phyloP scores from a whole-genome alignment of 2,888 invertebrate species.

The Stenoptilia bipunctidactyla region DNA sequence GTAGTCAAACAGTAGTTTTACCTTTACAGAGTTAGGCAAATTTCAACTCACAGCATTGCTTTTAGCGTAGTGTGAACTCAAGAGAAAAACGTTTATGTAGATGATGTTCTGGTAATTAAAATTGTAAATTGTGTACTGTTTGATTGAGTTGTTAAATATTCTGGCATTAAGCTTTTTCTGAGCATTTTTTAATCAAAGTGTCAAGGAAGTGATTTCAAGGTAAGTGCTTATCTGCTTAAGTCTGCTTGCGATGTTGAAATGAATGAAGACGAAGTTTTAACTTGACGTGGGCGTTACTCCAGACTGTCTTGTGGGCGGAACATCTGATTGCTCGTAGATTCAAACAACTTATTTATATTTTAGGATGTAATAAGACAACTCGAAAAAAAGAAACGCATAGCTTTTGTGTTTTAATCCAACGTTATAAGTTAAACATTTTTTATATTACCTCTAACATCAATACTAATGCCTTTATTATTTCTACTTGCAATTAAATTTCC shows the following conservation, averaged over 20 bases:
- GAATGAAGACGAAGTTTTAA: constrained; percentile 23
- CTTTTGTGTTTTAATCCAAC: no score
- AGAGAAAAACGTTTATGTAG: no score
- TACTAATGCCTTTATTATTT: background rate
- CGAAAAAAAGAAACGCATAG: no score
- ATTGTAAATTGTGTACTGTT: constrained; percentile 10
- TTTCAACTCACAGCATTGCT: no score
- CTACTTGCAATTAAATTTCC: background rate
- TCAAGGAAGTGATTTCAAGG: constrained; percentile 39
- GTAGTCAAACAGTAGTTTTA: no score
- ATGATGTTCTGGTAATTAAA: no score
- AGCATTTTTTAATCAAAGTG: constrained; percentile 25
- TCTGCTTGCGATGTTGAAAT: constrained; percentile 20
- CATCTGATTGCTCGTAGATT: constrained; percentile 36
- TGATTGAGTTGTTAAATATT: constrained; percentile 12
- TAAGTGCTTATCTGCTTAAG: constrained; percentile 33
- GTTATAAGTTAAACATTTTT: no score
- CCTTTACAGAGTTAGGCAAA: no score
- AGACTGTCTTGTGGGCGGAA: constrained; percentile 50
- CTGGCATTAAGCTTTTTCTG: constrained; percentile 10
- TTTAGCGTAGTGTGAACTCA: no score
- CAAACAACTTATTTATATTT: no score
- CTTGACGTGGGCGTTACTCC: constrained; percentile 49
- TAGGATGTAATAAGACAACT: no score
- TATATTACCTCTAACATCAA: no score